These are phyloP conservation scores for Meiosimyza platycephala DNA, from an alignment of 2,888 invertebrate genomes.

Conservation along the genomic window DNA sequence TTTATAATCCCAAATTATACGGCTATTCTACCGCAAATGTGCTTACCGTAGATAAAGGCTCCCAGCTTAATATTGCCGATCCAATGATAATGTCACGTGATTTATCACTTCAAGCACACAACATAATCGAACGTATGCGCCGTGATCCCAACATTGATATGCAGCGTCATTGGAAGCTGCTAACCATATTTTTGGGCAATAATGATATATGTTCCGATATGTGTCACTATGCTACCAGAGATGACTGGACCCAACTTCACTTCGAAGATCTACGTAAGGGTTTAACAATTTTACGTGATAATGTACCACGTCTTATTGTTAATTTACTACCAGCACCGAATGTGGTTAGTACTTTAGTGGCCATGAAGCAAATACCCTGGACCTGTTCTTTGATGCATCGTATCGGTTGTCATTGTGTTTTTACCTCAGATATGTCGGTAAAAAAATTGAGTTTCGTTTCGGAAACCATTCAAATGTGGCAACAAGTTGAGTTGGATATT, in stretches of 20 bases:
- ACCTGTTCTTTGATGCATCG: slow-evolving; percentile 53
- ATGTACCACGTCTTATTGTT: slow-evolving; percentile 68
- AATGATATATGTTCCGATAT: slow-evolving; percentile 73
- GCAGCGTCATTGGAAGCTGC: slow-evolving; percentile 72
- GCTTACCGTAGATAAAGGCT: slow-evolving; percentile 51
- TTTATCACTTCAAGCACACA: slow-evolving; percentile 54
- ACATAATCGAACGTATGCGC: slow-evolving; percentile 55
- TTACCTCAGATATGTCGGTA: slow-evolving; percentile 47
- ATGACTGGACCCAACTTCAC: slow-evolving; percentile 66
- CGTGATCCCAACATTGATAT: slow-evolving; percentile 67
- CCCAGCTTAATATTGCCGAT: slow-evolving; percentile 61
- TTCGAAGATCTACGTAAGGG: slow-evolving; percentile 67
- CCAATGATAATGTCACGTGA: slow-evolving; percentile 61
- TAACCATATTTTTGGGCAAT: slow-evolving; percentile 71
- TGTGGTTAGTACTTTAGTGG: slow-evolving; percentile 46
- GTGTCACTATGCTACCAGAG: slow-evolving; percentile 67
- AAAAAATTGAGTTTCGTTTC: slow-evolving; percentile 39
- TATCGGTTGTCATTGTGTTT: slow-evolving; percentile 57
- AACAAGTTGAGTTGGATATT: slow-evolving; percentile 69
- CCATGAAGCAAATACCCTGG: slow-evolving; percentile 48
- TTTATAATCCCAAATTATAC: slow-evolving; percentile 73
- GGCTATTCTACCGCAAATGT: slow-evolving; percentile 67
- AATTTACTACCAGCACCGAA: slow-evolving; percentile 57
- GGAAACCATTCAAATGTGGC: slow-evolving; percentile 64
- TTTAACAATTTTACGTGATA: slow-evolving; percentile 69